phyloP scores from a whole-genome alignment of 1,140 invertebrate genomes.

The Drosophila bocki region DNA sequence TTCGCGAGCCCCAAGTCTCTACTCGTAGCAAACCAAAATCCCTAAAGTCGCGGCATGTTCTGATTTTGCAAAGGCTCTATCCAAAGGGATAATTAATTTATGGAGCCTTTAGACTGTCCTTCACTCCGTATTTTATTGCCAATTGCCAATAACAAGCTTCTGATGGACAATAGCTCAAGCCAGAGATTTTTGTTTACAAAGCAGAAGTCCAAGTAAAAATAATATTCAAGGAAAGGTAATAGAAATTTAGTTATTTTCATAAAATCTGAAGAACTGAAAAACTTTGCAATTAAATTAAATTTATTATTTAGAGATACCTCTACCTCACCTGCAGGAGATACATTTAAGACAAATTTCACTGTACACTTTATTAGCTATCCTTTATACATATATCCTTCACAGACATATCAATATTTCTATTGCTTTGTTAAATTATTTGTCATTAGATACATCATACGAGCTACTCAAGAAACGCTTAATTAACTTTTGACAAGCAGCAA shows the following conservation, averaged over 20 bases:
- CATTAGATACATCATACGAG: neutral
- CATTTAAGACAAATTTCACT: neutral
- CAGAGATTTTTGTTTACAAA: neutral
- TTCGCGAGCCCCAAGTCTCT: neutral
- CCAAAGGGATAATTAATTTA: constrained; percentile 51
- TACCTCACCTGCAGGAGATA: neutral
- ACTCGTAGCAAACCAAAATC: neutral
- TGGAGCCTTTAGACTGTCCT: neutral
- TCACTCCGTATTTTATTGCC: neutral
- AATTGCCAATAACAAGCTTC: neutral
- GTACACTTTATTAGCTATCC: neutral
- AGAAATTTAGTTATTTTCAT: neutral
- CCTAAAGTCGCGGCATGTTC: constrained; percentile 3
- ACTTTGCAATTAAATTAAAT: too few species aligned
- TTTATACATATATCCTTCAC: too few species aligned
- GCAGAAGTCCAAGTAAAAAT: neutral
- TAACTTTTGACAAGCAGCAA: constrained; percentile 18
- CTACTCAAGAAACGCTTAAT: constrained; percentile 15
- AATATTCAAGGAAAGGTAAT: too few species aligned
- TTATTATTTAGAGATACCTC: too few species aligned
- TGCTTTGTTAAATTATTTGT: constrained; percentile 1
- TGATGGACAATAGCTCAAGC: neutral
- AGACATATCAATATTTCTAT: neutral
- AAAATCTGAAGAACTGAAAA: too few species aligned
- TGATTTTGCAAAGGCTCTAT: neutral